Percentiles rank a stretch among this genome's conserved stretches.
Evolutionary conservation across 2,797 vertebrate genomes (phyloP).

Genomic region (Alectoris magna): DNA sequence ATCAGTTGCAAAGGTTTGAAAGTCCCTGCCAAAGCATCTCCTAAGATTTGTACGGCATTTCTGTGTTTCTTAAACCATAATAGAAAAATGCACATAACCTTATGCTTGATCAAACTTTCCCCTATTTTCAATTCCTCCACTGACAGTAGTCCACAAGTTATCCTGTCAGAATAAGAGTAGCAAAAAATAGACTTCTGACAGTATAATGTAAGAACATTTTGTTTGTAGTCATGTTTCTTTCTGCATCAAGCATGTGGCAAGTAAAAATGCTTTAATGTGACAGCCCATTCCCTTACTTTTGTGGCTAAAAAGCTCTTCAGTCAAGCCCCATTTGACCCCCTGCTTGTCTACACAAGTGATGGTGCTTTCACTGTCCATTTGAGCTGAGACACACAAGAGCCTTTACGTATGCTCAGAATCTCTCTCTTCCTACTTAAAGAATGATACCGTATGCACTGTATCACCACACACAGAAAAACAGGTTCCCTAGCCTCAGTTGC

Average conservation of each 20-base stretch:
- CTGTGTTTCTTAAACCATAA: conserved; percentile 33
- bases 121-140: conserved; percentile 49
- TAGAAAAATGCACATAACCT: conserved; percentile 57
- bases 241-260: conserved; percentile 36
- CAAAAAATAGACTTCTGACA: conserved; percentile 68
- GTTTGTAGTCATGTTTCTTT: conserved; percentile 69
- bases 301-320: conserved; percentile 42
- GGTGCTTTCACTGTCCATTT: neutral
- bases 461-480: neutral
- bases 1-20: neutral
- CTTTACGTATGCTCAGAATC: neutral
- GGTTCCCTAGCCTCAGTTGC: neutral
- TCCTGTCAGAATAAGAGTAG: conserved; percentile 55
- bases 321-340: neutral
- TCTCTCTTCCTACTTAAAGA: neutral
- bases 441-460: neutral
- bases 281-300: conserved; percentile 47
- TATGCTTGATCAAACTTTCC: conserved; percentile 59
- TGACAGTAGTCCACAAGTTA: conserved; percentile 67
- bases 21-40: neutral
- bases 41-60: conserved; percentile 43
- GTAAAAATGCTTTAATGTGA: conserved; percentile 59
- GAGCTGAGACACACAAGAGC: neutral
- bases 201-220: conserved; percentile 62
- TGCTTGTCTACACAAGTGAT: neutral